phyloP scores from a whole-genome alignment of 2,888 invertebrate species.

The Torymus aiolomorphi region DNA sequence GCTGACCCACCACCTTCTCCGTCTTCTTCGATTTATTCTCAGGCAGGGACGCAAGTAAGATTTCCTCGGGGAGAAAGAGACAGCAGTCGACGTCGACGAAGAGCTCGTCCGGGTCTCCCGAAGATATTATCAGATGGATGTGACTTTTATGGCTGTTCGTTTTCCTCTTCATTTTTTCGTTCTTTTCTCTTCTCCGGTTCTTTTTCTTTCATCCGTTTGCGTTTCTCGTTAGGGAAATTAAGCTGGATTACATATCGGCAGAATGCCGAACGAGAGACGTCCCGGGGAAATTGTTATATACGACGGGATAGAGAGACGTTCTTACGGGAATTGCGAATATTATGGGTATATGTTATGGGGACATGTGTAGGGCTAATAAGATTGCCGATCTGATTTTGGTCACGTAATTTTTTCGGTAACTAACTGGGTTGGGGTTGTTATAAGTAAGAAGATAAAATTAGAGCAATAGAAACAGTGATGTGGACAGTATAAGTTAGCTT shows the following conservation, averaged over 20 bases:
- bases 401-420: too few relatives aligned
- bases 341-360: too few relatives aligned
- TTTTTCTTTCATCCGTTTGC: background rate
- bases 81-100: conserved; percentile 28
- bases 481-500: too few relatives aligned
- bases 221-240: conserved; percentile 7
- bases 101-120: background rate
- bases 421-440: too few relatives aligned
- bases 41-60: conserved; percentile 24
- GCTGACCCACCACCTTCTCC: background rate
- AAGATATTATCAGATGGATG: conserved; percentile 40
- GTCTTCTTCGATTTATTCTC: conserved; percentile 13
- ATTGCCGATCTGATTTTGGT: too few relatives aligned
- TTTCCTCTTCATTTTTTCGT: conserved; percentile 12
- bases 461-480: too few relatives aligned
- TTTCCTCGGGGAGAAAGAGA: conserved; percentile 38
- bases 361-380: too few relatives aligned
- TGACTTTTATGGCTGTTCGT: conserved; percentile 30
- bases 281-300: background rate
- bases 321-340: too few relatives aligned
- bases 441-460: too few relatives aligned
- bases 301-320: background rate
- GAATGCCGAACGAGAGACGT: too few relatives aligned
- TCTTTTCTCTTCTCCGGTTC: background rate
- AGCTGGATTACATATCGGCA: background rate